Conservation (phyloP, 53 echinoderm and acorn worm species). For the Actinopyga echinites region DNA sequence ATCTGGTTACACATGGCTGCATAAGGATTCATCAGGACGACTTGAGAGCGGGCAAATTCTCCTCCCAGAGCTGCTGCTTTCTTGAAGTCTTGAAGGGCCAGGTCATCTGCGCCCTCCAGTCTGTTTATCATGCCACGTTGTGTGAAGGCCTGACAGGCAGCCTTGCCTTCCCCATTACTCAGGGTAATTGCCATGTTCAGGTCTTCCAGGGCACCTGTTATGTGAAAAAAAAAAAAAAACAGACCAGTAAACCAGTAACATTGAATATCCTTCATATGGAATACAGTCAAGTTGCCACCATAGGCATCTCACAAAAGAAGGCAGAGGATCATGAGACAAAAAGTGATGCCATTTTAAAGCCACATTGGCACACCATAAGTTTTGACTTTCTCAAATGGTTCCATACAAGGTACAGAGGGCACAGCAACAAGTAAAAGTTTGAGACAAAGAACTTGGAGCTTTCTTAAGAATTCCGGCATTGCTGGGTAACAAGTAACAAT, state of each 20-base stretch:
- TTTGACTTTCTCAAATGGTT: too few species aligned
- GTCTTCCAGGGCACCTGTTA: constrained; percentile 86
- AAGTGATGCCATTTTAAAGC: too few species aligned
- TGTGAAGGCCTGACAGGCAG: constrained; percentile 82
- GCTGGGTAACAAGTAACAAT: too few species aligned
- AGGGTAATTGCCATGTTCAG: constrained; percentile 83
- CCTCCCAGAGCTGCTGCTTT: constrained; percentile 80
- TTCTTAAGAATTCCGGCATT: too few species aligned
- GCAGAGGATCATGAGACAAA: too few species aligned
- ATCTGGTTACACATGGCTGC: constrained; percentile 99
- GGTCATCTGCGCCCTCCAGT: constrained; percentile 71
- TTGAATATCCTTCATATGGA: too few species aligned
- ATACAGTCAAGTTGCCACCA: too few species aligned
- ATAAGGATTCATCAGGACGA: constrained; percentile 90
- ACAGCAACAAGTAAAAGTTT: too few species aligned
- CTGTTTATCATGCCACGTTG: constrained; percentile 81
- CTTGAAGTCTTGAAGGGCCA: constrained; percentile 80
- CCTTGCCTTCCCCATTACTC: constrained; percentile 72
- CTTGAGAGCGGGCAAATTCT: constrained; percentile 86
- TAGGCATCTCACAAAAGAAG: too few species aligned
- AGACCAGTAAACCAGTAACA: neutral
- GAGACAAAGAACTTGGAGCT: too few species aligned
- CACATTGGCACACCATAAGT: too few species aligned
- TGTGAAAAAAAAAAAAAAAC: neutral
- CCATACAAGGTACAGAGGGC: too few species aligned